Conservation (phyloP, 2,113 vertebrate species). For the Neogale vison region DNA sequence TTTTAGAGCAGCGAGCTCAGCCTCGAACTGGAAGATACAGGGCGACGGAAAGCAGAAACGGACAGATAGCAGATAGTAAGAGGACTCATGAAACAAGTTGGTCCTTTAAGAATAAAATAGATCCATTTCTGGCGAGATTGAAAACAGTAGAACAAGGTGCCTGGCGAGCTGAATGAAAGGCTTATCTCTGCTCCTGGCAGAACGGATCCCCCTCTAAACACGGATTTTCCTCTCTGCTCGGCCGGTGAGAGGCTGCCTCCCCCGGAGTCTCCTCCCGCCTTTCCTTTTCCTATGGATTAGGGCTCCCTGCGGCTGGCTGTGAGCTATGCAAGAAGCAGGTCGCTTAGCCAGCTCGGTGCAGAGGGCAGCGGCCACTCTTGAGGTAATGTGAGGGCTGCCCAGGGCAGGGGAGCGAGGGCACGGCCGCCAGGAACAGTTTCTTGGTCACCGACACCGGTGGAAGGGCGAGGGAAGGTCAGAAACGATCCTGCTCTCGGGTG, state of each 20-base stretch:
- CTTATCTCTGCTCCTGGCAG: neutral
- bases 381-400: neutral
- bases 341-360: rapidly evolving
- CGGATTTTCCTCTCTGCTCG: neutral
- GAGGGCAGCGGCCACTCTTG: neutral
- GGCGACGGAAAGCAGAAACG: neutral
- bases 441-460: rapidly evolving
- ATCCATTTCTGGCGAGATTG: neutral
- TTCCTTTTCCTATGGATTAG: neutral
- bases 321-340: neutral
- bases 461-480: neutral
- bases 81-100: neutral
- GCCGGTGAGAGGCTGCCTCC: neutral
- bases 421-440: rapidly evolving
- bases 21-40: neutral
- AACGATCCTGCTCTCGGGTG: rapidly evolving
- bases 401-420: neutral
- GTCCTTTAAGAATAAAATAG: neutral
- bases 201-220: neutral
- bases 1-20: neutral
- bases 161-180: neutral
- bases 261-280: neutral
- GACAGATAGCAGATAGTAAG: neutral
- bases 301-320: neutral
- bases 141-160: neutral